phyloP scores from a whole-genome alignment of 2,888 invertebrate genomes.

The Mongoloraphidia duomilia region DNA sequence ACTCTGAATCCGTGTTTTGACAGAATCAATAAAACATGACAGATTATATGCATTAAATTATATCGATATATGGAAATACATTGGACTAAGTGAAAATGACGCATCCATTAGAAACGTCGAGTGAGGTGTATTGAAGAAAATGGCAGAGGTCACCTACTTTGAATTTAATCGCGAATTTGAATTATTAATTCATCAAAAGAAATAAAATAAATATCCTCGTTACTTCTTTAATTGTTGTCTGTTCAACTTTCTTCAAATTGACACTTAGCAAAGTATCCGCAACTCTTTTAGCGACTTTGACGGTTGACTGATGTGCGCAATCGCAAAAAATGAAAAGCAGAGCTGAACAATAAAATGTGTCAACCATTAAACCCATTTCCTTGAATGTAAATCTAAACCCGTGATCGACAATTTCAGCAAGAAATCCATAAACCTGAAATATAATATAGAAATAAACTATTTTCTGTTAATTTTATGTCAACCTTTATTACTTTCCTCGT shows the following conservation, averaged over 20 bases:
- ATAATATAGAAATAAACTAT: not conserved
- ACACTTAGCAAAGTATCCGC: constrained; percentile 44
- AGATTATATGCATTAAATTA: no score
- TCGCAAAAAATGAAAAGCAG: constrained; percentile 49
- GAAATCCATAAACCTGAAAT: constrained; percentile 41
- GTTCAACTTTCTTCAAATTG: constrained; percentile 40
- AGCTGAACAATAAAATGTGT: constrained; percentile 42
- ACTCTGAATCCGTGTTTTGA: no score
- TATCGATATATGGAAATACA: no score
- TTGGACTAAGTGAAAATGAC: no score
- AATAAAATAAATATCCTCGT: not conserved
- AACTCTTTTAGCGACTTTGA: constrained; percentile 48
- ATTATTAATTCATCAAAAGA: constrained; percentile 3
- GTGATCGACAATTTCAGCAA: constrained; percentile 52
- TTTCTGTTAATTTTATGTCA: no score
- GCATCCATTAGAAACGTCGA: no score
- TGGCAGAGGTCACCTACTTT: no score
- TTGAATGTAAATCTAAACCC: constrained; percentile 50
- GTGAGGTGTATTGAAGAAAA: no score
- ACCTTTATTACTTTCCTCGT: no score
- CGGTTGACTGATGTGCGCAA: constrained; percentile 49
- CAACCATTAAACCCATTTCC: constrained; percentile 49
- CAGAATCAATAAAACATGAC: no score
- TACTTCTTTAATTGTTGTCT: constrained; percentile 45
- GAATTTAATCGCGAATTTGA: no score